Evolutionary conservation across 2,888 invertebrate species (phyloP).

Genomic region (Acrobasis suavella): DNA sequence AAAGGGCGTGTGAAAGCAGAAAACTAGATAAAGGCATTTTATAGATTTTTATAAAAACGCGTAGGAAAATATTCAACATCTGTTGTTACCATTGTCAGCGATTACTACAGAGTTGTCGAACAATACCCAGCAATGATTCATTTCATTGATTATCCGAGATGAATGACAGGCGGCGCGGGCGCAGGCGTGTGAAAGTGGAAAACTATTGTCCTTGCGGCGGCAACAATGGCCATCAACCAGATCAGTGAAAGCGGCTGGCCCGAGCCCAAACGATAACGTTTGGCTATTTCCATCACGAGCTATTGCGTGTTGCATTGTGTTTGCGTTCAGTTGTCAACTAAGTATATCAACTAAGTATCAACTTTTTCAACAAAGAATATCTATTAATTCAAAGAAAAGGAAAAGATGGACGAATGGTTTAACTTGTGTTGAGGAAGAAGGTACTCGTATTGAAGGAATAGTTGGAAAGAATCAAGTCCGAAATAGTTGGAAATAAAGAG

Average conservation of each 20-base stretch:
- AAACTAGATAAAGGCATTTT: background rate
- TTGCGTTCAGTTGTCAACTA: no score
- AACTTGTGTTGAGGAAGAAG: no score
- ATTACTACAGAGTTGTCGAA: slow-evolving; percentile 16
- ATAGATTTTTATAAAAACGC: background rate
- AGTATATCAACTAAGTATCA: no score
- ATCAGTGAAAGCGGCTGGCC: slow-evolving; percentile 61
- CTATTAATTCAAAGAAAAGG: no score
- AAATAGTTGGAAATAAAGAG: no score
- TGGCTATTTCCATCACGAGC: background rate
- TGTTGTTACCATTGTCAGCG: background rate
- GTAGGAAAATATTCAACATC: background rate
- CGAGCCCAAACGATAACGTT: background rate
- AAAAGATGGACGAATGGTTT: no score
- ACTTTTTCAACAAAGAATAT: no score
- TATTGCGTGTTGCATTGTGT: slow-evolving; percentile 8
- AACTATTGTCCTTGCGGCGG: slow-evolving; percentile 58
- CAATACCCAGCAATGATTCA: slow-evolving; percentile 29
- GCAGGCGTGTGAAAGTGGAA: slow-evolving; percentile 65
- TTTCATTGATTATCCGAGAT: slow-evolving; percentile 49
- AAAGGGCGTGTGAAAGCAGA: slow-evolving; percentile 6
- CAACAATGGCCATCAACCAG: slow-evolving; percentile 62
- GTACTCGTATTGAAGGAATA: no score
- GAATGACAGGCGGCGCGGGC: slow-evolving; percentile 37
- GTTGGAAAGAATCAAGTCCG: no score